Evolutionary conservation across 2,113 vertebrate genomes (phyloP), one percentile per base, ranked within the genome.

Genomic region (Accipiter cooperii): DNA sequence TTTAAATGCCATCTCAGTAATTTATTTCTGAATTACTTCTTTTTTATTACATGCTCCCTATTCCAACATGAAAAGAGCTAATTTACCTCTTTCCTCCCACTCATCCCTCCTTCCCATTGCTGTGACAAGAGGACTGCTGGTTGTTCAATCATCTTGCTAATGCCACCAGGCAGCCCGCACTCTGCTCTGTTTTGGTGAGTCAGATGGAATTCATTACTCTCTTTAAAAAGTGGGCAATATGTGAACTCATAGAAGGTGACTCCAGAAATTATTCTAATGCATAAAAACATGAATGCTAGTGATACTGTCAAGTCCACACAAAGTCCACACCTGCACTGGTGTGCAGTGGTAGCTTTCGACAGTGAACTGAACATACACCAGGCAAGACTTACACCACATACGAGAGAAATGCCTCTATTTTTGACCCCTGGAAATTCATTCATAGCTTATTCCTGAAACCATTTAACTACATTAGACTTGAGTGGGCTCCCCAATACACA

Each of bases 301-400:
- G 52, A 58, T 13, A 34, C 24, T 13, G 22, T 47, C 34, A 64
- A 55, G 40, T 34, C 47, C 31, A 47, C 14, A 28, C 22, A 65
- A 58, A 16, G 46, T 47, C 46, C 47, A 24, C 47, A 24, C 47
- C 47, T 47, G 47, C 47, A 12, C 47, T 28, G 4, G 14, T 22
- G 20, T 19, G 49, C n/a, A 63, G 31, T 5, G 6, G 16, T 10
- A 33, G 52, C 31, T 95, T 84, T 68, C 14, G 2, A 49, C 36
- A 63, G 17, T 13, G 34, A 70, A 42, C 3, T 9, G 60, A 69
- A 42, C 17, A 19, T 29, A 47, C 22, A 54, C 6, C 31, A 36
- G 61, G 28, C 31, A 66, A 76, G 42, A 34, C 33, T 69, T 74
- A 51, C 7, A 55, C 8, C 6, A 51, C 1, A 0, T 0, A 0